Evolutionary conservation across 1,140 invertebrate genomes (phyloP).

Genomic region (Brachionus calyciflorus): DNA sequence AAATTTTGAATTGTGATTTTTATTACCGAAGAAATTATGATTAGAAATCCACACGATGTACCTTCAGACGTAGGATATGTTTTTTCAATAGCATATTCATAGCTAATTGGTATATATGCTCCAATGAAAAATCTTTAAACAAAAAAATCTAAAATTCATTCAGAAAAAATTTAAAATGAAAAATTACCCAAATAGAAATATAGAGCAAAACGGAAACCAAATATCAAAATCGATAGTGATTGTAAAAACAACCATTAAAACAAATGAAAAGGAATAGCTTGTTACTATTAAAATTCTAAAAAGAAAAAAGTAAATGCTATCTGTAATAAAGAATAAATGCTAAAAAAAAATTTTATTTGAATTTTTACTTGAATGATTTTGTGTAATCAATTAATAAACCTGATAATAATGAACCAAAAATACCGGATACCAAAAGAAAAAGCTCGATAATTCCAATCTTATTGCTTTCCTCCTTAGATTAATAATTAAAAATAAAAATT

Average conservation of each 20-base stretch:
- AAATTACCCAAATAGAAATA: slow-evolving; percentile 75
- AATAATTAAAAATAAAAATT: neutral
- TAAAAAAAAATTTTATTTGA: neutral
- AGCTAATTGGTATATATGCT: slow-evolving; percentile 86
- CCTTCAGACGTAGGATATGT: slow-evolving; percentile 90
- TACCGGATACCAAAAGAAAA: slow-evolving; percentile 80
- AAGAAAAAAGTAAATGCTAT: too few species aligned
- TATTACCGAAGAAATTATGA: neutral
- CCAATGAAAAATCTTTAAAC: neutral
- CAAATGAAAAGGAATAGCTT: slow-evolving; percentile 77
- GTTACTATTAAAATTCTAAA: slow-evolving; percentile 80
- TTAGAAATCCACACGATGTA: slow-evolving; percentile 78
- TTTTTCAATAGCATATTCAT: slow-evolving; percentile 90
- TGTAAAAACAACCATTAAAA: slow-evolving; percentile 82
- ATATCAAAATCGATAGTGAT: slow-evolving; percentile 72
- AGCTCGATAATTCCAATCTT: slow-evolving; percentile 82
- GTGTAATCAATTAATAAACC: slow-evolving; percentile 76
- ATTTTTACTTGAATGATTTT: slow-evolving; percentile 58
- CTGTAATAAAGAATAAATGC: slow-evolving; percentile 54
- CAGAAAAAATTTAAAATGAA: slow-evolving; percentile 69
- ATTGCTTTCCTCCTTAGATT: slow-evolving; percentile 66
- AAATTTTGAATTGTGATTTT: too few species aligned
- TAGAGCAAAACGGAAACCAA: slow-evolving; percentile 74
- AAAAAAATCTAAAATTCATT: neutral
- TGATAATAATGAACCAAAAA: slow-evolving; percentile 80